Percentiles rank a stretch among this genome's conserved stretches.
Conservation (phyloP, 2,113 vertebrate species). For the Etheostoma cragini region DNA sequence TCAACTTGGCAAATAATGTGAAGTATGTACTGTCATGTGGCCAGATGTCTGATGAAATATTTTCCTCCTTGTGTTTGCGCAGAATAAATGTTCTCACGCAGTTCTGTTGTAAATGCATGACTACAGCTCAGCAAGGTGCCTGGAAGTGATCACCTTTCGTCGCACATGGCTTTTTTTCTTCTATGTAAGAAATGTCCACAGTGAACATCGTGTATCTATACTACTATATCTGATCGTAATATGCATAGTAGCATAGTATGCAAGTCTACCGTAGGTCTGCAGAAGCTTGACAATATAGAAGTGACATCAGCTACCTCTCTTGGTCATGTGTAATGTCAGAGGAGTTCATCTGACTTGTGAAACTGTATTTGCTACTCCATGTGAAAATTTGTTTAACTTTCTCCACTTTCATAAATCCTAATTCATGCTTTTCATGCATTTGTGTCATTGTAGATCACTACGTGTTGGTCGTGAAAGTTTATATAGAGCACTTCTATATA, state of each 20-base stretch:
- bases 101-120: background rate
- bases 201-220: conserved; percentile 18
- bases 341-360: conserved; percentile 34
- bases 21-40: conserved; percentile 14
- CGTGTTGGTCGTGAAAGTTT: background rate
- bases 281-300: conserved; percentile 36
- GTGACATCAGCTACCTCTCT: conserved; percentile 59
- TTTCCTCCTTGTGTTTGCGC: conserved; percentile 19
- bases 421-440: conserved; percentile 43
- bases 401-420: conserved; percentile 48
- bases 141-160: conserved; percentile 11
- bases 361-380: conserved; percentile 48
- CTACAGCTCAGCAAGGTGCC: conserved; percentile 24
- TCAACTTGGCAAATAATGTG: background rate
- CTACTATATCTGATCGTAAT: conserved; percentile 30
- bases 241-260: conserved; percentile 34
- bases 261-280: conserved; percentile 43
- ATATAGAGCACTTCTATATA: background rate
- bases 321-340: conserved; percentile 42
- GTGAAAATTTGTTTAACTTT: conserved; percentile 39
- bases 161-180: conserved; percentile 7
- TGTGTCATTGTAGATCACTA: conserved; percentile 35
- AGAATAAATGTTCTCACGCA: background rate
- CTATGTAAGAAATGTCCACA: conserved; percentile 26
- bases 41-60: conserved; percentile 25